A percentile compares a stretch with the other conserved stretches of the same genome.
These are phyloP conservation scores for Dryoscopus gambensis DNA, from an alignment of 2,113 vertebrate genomes.

Conservation along the genomic window DNA sequence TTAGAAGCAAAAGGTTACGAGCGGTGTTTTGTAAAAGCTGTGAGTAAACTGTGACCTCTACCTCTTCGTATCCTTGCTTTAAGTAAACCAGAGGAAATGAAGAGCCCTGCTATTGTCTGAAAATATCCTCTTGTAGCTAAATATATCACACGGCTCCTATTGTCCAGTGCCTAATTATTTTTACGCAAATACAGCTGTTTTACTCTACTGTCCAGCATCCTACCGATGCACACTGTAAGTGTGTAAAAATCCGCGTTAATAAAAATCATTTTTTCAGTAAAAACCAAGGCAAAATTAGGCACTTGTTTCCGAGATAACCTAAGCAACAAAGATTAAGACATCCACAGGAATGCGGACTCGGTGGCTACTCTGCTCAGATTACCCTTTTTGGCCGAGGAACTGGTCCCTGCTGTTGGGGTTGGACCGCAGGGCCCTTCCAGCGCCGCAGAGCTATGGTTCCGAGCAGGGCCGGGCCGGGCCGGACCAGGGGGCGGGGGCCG, in stretches of 20 bases:
- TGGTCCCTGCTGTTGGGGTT: neutral
- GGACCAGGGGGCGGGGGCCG: neutral
- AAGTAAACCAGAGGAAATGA: conserved; percentile 72
- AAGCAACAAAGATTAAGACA: neutral
- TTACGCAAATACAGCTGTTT: conserved; percentile 31
- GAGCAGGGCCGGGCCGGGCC: neutral
- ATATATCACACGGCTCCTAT: conserved; percentile 49
- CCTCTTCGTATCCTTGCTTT: conserved; percentile 60
- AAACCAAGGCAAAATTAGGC: neutral
- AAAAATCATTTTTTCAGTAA: neutral
- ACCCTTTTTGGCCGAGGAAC: neutral
- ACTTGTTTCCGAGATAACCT: neutral
- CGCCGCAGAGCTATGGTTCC: neutral
- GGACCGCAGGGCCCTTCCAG: neutral
- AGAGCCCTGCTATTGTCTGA: conserved; percentile 68
- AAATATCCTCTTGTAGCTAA: conserved; percentile 67
- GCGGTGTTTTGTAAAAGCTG: neutral
- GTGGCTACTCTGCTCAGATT: neutral
- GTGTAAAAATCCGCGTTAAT: neutral
- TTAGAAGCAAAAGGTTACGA: conserved; percentile 32
- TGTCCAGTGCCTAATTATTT: conserved; percentile 24
- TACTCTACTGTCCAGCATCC: neutral
- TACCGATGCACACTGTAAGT: neutral
- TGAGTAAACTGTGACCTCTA: conserved; percentile 68
- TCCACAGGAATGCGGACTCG: neutral